These are phyloP conservation scores for Tuberolachnus salignus DNA, from an alignment of 2,888 invertebrate genomes.

Conservation along the genomic window DNA sequence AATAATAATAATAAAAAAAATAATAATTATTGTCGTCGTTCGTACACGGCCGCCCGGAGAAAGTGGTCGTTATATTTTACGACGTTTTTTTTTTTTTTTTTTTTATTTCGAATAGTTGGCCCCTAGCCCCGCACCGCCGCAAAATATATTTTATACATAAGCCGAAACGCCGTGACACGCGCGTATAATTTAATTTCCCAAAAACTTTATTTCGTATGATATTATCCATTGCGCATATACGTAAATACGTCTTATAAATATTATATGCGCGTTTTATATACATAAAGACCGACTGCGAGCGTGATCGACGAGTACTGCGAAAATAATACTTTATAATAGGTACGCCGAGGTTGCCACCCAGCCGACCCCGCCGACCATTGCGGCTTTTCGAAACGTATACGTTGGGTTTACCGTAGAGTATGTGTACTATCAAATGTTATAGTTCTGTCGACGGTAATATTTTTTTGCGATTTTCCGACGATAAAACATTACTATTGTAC, in stretches of 20 bases:
- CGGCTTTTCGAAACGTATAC: no score
- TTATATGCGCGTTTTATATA: not conserved
- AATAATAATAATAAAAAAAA: no score
- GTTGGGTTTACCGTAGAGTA: no score
- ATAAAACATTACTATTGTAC: no score
- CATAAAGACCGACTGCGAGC: slow-evolving; percentile 4
- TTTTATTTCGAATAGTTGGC: no score
- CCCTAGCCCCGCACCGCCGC: not conserved
- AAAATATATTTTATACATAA: not conserved
- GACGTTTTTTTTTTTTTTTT: not conserved
- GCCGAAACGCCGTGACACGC: not conserved
- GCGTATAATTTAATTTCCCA: slow-evolving; percentile 25
- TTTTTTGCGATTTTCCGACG: no score
- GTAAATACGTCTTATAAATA: not conserved
- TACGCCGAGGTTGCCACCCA: not conserved
- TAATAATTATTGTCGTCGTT: not conserved
- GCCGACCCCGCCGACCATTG: not conserved
- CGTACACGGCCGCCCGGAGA: not conserved
- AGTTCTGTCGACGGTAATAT: no score
- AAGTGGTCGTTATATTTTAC: slow-evolving; percentile 6
- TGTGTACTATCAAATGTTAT: no score
- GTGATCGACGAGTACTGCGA: not conserved
- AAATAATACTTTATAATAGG: no score
- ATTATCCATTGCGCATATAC: not conserved
- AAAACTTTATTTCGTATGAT: slow-evolving; percentile 15